phyloP scores from a whole-genome alignment of 2,113 vertebrate genomes.

The Heterocephalus glaber region DNA sequence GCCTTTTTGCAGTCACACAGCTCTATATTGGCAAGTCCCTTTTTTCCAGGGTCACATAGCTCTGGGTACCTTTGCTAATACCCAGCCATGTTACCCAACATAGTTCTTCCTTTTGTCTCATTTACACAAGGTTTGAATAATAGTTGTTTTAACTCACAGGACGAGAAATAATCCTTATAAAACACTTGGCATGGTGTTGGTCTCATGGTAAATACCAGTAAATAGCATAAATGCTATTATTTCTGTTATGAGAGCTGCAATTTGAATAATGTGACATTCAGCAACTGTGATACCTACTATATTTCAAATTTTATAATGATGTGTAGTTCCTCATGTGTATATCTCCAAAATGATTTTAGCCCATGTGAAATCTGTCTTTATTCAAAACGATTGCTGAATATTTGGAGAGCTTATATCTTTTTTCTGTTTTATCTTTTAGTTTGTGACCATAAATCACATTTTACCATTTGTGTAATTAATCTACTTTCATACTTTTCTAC shows the following conservation, averaged over 20 bases:
- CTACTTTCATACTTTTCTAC: background rate
- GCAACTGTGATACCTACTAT: constrained; percentile 26
- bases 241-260: constrained; percentile 8
- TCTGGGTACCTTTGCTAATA: background rate
- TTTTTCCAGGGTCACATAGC: background rate
- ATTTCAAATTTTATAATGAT: constrained; percentile 34
- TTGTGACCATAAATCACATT: background rate
- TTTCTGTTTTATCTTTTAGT: background rate
- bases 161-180: constrained; percentile 51
- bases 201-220: constrained; percentile 43
- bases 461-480: background rate
- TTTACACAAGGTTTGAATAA: constrained; percentile 41
- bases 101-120: background rate
- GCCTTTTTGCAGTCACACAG: background rate
- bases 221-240: constrained; percentile 5
- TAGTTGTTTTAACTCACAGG: background rate
- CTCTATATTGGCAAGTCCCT: background rate
- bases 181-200: background rate
- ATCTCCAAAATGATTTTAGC: constrained; percentile 33
- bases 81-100: background rate
- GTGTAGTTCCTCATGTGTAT: background rate
- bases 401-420: background rate
- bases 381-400: background rate
- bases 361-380: constrained; percentile 8
- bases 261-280: constrained; percentile 49